phyloP scores from a whole-genome alignment of 2,888 invertebrate genomes.

The Sclerodermus sp. region DNA sequence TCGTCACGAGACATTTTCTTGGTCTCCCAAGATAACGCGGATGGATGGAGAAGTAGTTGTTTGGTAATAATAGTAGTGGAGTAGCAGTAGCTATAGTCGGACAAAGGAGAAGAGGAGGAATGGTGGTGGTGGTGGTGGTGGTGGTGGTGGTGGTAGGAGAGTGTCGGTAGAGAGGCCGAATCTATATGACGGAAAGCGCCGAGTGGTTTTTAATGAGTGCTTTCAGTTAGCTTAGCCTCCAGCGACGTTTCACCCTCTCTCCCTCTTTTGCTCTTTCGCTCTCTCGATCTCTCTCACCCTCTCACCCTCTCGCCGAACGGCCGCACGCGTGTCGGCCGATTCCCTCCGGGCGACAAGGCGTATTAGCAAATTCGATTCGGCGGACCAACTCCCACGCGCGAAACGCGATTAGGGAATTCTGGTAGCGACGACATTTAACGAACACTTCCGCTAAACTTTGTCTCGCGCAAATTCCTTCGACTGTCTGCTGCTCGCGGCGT shows the following conservation, averaged over 20 bases:
- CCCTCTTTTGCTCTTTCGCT: neutral
- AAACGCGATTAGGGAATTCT: neutral
- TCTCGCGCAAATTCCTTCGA: neutral
- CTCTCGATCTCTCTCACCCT: neutral
- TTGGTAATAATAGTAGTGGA: too few relatives aligned
- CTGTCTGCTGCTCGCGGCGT: too few relatives aligned
- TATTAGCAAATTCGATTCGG: slow-evolving; percentile 35
- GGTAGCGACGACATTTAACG: neutral
- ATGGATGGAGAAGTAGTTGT: too few relatives aligned
- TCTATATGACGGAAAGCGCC: neutral
- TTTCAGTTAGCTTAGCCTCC: neutral
- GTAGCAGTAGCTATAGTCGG: too few relatives aligned
- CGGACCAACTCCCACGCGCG: neutral
- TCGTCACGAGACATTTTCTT: too few relatives aligned
- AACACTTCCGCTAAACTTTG: neutral
- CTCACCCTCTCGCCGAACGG: neutral
- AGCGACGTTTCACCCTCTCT: neutral
- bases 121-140: too few relatives aligned
- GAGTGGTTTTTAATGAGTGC: neutral
- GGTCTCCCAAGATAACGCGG: too few relatives aligned
- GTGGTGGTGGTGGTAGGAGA: too few relatives aligned
- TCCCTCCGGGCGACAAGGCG: slow-evolving; percentile 11
- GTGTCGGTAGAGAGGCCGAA: too few relatives aligned
- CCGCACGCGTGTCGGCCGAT: neutral
- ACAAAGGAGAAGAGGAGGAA: too few relatives aligned